These are phyloP conservation scores for Mus spretus DNA, from an alignment of 2,797 vertebrate species.

Conservation along the genomic window DNA sequence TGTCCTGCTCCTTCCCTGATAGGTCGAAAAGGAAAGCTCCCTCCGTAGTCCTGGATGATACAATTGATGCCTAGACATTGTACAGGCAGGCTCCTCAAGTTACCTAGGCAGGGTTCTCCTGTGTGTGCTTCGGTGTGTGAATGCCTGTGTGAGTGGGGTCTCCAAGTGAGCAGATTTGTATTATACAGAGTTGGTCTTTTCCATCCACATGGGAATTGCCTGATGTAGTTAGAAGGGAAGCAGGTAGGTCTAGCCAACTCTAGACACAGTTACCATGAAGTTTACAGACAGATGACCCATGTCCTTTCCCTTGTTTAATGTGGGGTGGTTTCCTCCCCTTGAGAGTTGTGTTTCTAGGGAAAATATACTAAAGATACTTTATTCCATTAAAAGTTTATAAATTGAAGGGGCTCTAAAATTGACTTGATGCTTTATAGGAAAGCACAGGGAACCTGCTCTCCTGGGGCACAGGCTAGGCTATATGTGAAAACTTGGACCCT, in stretches of 20 bases:
- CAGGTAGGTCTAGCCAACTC: neutral
- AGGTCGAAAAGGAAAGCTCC: neutral
- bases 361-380: slow-evolving; percentile 64
- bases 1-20: neutral
- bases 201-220: neutral
- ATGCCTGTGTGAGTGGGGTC: neutral
- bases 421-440: neutral
- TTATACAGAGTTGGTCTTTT: neutral
- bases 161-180: neutral
- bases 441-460: neutral
- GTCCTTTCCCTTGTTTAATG: neutral
- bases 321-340: neutral
- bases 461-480: neutral
- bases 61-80: neutral
- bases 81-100: neutral
- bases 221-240: neutral
- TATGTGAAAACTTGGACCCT: neutral
- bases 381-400: neutral
- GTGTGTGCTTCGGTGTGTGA: neutral
- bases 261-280: neutral
- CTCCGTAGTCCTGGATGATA: neutral
- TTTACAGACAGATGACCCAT: neutral
- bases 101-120: neutral
- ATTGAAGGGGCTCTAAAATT: neutral
- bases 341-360: neutral